Percentiles rank a stretch among this genome's conserved stretches.
phyloP scores from a whole-genome alignment of 2,797 vertebrate genomes.

The Danio albolineatus region DNA sequence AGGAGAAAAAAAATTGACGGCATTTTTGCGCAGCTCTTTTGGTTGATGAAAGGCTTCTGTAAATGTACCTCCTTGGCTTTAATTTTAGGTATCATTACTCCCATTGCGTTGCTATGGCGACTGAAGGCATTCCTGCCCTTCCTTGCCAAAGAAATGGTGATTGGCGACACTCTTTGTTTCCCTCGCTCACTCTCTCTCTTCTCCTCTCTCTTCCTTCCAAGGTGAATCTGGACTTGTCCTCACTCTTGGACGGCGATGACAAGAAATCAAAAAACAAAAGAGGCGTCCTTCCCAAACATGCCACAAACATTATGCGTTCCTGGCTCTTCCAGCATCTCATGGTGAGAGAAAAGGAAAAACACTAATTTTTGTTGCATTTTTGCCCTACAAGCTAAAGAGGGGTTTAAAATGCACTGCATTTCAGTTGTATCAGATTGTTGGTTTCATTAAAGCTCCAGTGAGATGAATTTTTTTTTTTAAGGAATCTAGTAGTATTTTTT shows the following conservation, averaged over 20 bases:
- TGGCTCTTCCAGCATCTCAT: slow-evolving; percentile 99
- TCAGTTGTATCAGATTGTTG: background rate
- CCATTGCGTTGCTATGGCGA: slow-evolving; percentile 84
- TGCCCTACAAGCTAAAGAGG: background rate
- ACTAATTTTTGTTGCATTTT: background rate
- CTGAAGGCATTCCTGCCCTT: slow-evolving; percentile 77
- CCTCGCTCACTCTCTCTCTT: slow-evolving; percentile 48
- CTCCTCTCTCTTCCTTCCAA: slow-evolving; percentile 66
- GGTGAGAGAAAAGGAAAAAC: slow-evolving; percentile 79
- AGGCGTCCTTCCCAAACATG: slow-evolving; percentile 96
- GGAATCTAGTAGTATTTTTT: too few species aligned
- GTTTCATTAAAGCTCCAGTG: background rate
- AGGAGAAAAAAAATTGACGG: slow-evolving; percentile 15
- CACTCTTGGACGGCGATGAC: slow-evolving; percentile 95
- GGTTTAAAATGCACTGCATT: background rate
- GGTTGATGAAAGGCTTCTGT: slow-evolving; percentile 58
- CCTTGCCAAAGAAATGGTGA: slow-evolving; percentile 74
- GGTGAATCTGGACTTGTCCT: slow-evolving; percentile 96
- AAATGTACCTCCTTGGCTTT: slow-evolving; percentile 63
- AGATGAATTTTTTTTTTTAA: background rate
- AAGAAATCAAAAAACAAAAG: slow-evolving; percentile 99
- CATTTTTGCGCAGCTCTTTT: slow-evolving; percentile 38
- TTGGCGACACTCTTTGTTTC: slow-evolving; percentile 80
- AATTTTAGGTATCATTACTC: slow-evolving; percentile 78
- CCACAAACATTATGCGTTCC: slow-evolving; percentile 99